A percentile compares a stretch with the other conserved stretches of the same genome.
Evolutionary conservation across 2,113 vertebrate species (phyloP).

Genomic region (Gambusia holbrooki): DNA sequence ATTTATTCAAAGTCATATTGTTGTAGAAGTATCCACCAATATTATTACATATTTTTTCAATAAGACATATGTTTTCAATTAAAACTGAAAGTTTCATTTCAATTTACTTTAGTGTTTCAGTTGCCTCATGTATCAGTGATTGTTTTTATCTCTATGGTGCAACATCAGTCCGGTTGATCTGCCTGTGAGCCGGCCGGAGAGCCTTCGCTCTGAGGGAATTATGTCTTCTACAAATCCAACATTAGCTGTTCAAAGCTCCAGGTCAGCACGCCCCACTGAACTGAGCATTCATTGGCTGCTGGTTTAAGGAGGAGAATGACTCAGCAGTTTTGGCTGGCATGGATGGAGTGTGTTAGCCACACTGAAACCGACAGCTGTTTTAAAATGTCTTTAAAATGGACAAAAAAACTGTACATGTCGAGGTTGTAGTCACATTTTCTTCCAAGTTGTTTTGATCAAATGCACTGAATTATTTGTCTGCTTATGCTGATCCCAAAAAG

Average conservation of each 20-base stretch:
- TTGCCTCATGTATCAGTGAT: neutral
- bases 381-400: neutral
- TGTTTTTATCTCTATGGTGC: neutral
- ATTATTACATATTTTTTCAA: no score
- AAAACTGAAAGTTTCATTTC: no score
- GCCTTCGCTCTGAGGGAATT: slow-evolving; percentile 2
- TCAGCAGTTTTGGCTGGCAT: slow-evolving; percentile 61
- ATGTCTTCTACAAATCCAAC: slow-evolving; percentile 35
- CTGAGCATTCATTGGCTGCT: slow-evolving; percentile 50
- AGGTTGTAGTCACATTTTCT: neutral
- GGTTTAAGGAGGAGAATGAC: slow-evolving; percentile 59
- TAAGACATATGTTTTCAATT: no score
- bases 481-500: slow-evolving; percentile 11
- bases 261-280: slow-evolving; percentile 51
- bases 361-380: neutral
- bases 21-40: no score
- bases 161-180: neutral
- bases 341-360: slow-evolving; percentile 24
- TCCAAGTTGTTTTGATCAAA: slow-evolving; percentile 17
- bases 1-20: no score
- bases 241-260: slow-evolving; percentile 27
- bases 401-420: neutral
- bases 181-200: neutral
- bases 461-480: slow-evolving; percentile 4
- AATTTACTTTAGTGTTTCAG: neutral